A percentile compares a stretch with the other conserved stretches of the same genome.
Conservation (phyloP, 2,888 invertebrate genomes). For the Volucella bombylans region DNA sequence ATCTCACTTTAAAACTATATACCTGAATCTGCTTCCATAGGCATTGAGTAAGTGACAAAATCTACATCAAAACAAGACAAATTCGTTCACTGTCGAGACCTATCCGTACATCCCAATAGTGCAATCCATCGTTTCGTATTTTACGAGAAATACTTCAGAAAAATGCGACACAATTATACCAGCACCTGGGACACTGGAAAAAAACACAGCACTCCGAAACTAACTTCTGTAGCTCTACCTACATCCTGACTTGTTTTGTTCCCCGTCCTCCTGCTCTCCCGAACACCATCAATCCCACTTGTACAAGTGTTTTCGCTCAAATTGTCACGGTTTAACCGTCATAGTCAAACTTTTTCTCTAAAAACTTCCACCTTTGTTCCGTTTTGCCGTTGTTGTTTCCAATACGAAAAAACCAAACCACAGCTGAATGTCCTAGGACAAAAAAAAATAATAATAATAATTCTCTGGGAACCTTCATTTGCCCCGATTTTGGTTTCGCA, state of each 20-base stretch:
- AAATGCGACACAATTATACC: constrained; percentile 52
- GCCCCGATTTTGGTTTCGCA: constrained; percentile 68
- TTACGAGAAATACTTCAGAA: no score
- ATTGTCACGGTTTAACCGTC: constrained; percentile 64
- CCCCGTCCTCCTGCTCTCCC: neutral
- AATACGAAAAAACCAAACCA: neutral
- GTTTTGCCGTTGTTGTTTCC: neutral
- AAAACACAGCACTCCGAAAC: neutral
- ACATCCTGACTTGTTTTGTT: no score
- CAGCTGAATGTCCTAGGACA: constrained; percentile 4
- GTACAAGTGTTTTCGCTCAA: constrained; percentile 71
- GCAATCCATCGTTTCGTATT: no score
- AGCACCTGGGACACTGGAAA: neutral
- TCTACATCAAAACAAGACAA: no score
- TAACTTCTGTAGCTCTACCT: neutral
- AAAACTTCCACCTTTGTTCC: constrained; percentile 65
- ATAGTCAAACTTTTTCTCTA: constrained; percentile 51
- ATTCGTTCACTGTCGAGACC: no score
- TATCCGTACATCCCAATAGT: no score
- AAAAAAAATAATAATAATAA: constrained; percentile 27
- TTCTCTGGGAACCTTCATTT: constrained; percentile 64
- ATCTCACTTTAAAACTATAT: no score
- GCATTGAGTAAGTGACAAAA: no score
- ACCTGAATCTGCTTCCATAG: no score
- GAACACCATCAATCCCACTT: constrained; percentile 62